A percentile compares a stretch with the other conserved stretches of the same genome.
phyloP scores from a whole-genome alignment of 2,797 vertebrate genomes.

The Chelon auratus region DNA sequence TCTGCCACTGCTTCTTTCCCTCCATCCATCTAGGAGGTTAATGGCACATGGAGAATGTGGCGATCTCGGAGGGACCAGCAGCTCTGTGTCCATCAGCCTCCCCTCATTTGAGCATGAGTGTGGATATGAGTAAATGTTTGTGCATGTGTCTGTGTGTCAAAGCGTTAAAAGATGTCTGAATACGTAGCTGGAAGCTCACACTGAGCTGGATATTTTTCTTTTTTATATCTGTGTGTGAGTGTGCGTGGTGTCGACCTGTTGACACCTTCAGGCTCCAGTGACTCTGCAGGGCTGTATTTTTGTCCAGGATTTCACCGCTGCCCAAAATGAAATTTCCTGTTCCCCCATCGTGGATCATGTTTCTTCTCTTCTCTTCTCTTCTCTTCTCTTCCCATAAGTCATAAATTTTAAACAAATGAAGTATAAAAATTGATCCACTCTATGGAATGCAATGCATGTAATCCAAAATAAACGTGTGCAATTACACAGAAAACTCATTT shows the following conservation, averaged over 20 bases:
- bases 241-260: conserved; percentile 55
- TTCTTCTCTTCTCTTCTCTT: conserved; percentile 14
- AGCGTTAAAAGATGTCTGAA: conserved; percentile 46
- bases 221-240: conserved; percentile 22
- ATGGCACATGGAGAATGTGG: conserved; percentile 69
- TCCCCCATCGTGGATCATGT: conserved; percentile 10
- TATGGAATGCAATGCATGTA: no score
- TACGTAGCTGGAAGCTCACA: conserved; percentile 29
- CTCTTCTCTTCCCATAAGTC: background rate
- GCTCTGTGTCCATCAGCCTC: conserved; percentile 57
- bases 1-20: conserved; percentile 22
- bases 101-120: conserved; percentile 47
- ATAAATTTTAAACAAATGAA: no score
- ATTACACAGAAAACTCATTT: background rate
- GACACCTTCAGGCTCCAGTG: conserved; percentile 48
- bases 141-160: conserved; percentile 29
- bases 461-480: background rate
- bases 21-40: conserved; percentile 65
- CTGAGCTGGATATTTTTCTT: conserved; percentile 12
- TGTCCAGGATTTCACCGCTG: conserved; percentile 45
- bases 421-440: no score
- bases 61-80: conserved; percentile 65
- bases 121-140: conserved; percentile 46
- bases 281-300: conserved; percentile 34
- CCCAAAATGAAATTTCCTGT: conserved; percentile 61